Evolutionary conservation across 2,113 vertebrate species (phyloP).

Genomic region (Eulemur macaco): DNA sequence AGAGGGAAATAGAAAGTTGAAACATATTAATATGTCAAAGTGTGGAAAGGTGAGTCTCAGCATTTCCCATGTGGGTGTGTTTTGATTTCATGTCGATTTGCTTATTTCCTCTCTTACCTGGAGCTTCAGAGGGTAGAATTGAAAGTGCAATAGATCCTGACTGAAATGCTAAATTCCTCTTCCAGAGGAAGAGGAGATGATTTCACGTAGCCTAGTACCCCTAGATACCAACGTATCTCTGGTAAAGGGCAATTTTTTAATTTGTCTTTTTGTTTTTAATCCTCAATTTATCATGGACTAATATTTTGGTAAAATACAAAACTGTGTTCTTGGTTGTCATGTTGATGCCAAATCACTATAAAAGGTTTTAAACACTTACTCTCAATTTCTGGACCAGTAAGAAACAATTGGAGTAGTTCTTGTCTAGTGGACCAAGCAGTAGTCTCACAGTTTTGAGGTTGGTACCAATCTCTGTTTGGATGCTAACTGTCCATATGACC

Average conservation of each 20-base stretch:
- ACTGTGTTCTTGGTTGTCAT: background rate
- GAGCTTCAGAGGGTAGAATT: conserved; percentile 21
- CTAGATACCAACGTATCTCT: background rate
- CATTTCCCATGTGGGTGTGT: background rate
- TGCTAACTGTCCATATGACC: background rate
- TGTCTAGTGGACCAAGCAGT: background rate
- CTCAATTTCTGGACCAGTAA: background rate
- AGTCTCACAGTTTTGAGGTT: background rate
- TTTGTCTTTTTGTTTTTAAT: background rate
- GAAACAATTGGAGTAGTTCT: background rate
- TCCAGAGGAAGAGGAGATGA: background rate
- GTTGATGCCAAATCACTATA: background rate
- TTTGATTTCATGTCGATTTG: conserved; percentile 54
- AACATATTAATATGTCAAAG: conserved; percentile 29
- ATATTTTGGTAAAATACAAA: background rate
- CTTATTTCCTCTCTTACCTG: conserved; percentile 36
- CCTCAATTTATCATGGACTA: background rate
- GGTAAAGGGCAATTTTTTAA: background rate
- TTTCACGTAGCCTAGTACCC: background rate
- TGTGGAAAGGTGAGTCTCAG: background rate
- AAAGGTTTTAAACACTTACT: background rate
- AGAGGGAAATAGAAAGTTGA: conserved; percentile 43
- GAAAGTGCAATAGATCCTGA: background rate
- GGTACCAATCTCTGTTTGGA: background rate
- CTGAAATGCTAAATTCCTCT: background rate